Base-by-base conservation (phyloP, 2,113 vertebrate genomes). In the Apteryx mantelli region DNA sequence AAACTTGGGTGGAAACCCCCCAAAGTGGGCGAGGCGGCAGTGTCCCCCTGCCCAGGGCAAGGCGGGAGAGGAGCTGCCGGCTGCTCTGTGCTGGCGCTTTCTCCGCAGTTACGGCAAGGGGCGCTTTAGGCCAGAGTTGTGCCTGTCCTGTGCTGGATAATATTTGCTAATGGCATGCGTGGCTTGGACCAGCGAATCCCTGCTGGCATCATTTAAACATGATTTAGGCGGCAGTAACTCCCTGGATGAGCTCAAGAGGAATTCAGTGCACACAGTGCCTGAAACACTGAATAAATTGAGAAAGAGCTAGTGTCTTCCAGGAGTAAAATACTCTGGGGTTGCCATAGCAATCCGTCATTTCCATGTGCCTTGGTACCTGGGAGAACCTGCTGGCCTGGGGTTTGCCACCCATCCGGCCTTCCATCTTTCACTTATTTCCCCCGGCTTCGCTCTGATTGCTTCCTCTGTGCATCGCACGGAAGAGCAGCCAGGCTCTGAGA, bases 181-280 rank as follows among this genome's bases (percentile, higher is more conserved):
- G 32, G 40, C 38, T 66, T 38, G 38, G 16, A 42, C 40, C 42
- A 8, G 7, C 64, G 44, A 66, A 66, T 66, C 64, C 40, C 40
- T 24, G 12, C n/a, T 70, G 4, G 16, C 1, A 4, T 21, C 3
- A 1, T 13, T 61, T 22, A 1, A 0, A 4, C 0, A 0, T 20
- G 21, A 12, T 2, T 69, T 52, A 19, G 11, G 11, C 8, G 15
- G 21, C 1, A 2, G 7, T 15, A 22, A 3, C 1, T 25, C 2
- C 6, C 4, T 0, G 3, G 8, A 30, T 44, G 30, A 64, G 18
- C 3, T 13, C 3, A 4, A 11, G 42, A 34, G 36, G 10, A 10
- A 13, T 13, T 11, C 21, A n/a, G 11, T 13, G 11, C 42, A 34
- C 8, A 3, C 32, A 32, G 24, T n/a, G 56, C 32, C 42, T 60